Evolutionary conservation across 2,888 invertebrate species (phyloP).

Genomic region (Lochmaea crataegi): DNA sequence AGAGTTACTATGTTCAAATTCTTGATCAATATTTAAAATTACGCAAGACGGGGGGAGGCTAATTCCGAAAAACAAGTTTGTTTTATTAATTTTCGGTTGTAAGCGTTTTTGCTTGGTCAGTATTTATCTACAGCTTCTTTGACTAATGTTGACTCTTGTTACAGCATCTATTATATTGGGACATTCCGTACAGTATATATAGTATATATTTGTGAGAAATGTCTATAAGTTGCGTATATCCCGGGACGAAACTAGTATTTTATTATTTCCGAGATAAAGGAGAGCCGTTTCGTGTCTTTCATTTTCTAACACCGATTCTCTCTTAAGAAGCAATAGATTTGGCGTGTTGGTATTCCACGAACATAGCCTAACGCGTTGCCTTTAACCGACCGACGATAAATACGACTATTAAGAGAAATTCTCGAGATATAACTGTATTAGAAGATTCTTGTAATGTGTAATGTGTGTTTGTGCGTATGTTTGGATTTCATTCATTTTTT

Average conservation of each 20-base stretch:
- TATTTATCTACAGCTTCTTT: too few relatives aligned
- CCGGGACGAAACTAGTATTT: slow-evolving; percentile 28
- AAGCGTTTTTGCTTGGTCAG: too few relatives aligned
- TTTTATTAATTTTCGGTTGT: too few relatives aligned
- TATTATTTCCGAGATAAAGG: slow-evolving; percentile 29
- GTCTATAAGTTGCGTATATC: not conserved
- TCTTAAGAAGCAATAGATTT: slow-evolving; percentile 41
- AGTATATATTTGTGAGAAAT: not conserved
- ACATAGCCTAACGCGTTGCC: slow-evolving; percentile 33
- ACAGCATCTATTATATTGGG: too few relatives aligned
- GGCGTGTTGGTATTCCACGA: slow-evolving; percentile 43
- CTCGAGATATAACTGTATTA: slow-evolving; percentile 35
- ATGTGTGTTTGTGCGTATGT: slow-evolving; percentile 3
- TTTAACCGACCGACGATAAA: slow-evolving; percentile 35
- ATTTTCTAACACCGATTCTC: slow-evolving; percentile 42
- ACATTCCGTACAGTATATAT: not conserved
- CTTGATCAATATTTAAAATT: too few relatives aligned
- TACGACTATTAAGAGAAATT: slow-evolving; percentile 37
- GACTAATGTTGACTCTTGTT: too few relatives aligned
- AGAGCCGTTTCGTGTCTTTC: slow-evolving; percentile 40
- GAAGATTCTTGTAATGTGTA: slow-evolving; percentile 25
- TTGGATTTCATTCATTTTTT: not conserved
- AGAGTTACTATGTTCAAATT: too few relatives aligned
- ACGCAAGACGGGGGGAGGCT: too few relatives aligned
- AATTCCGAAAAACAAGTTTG: too few relatives aligned